Conservation (phyloP, 2,888 invertebrate species). For the Aplocera efformata region DNA sequence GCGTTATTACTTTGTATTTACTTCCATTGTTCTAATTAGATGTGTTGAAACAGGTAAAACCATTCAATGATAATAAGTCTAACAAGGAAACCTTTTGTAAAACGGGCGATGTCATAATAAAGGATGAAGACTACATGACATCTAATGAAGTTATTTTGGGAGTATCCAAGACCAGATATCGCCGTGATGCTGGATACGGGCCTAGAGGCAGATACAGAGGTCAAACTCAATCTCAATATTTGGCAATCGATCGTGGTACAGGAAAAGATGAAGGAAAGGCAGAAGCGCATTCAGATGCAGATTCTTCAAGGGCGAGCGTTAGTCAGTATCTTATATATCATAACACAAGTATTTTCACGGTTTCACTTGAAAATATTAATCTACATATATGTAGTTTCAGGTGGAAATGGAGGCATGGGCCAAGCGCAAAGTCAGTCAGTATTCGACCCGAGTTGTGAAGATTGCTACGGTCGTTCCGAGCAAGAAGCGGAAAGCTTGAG, state of each 20-base stretch:
- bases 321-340: conserved; percentile 77
- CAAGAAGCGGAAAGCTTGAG: conserved; percentile 47
- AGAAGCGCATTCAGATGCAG: conserved; percentile 88
- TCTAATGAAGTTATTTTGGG: conserved; percentile 14
- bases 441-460: conserved; percentile 84
- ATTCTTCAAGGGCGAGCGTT: conserved; percentile 85
- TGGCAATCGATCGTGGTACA: conserved; percentile 75
- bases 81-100: conserved; percentile 41
- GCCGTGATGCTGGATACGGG: conserved; percentile 43
- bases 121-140: conserved; percentile 9
- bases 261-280: conserved; percentile 87
- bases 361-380: not conserved
- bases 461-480: conserved; percentile 71
- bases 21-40: conserved; percentile 18
- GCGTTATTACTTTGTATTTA: conserved; percentile 17
- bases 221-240: conserved; percentile 92
- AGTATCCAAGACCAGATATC: conserved; percentile 30
- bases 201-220: conserved; percentile 81
- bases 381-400: conserved; percentile 66
- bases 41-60: conserved; percentile 44
- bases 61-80: conserved; percentile 24
- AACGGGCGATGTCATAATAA: conserved; percentile 22
- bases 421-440: conserved; percentile 93
- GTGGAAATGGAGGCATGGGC: conserved; percentile 91
- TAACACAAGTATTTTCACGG: not conserved